Conservation (phyloP, 2,797 vertebrate genomes). For the Sebastes oblongus region DNA sequence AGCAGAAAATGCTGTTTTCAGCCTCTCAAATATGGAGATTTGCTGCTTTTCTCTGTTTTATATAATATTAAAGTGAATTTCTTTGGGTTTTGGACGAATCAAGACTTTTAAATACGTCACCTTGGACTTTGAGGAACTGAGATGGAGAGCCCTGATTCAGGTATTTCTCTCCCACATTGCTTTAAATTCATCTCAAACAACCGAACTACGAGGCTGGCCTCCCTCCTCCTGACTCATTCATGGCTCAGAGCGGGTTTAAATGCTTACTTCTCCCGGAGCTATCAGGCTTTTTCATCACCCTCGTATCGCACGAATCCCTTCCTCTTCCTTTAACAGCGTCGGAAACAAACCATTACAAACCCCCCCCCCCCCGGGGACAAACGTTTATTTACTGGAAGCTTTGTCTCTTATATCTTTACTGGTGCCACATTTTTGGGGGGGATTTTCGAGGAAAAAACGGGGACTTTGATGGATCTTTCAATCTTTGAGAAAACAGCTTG, state of each 20-base stretch:
- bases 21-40: no score
- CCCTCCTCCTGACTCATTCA: constrained; percentile 10
- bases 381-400: constrained; percentile 34
- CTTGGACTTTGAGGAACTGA: no score
- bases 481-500: not conserved
- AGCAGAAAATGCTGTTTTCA: no score
- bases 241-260: constrained; percentile 10
- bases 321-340: constrained; percentile 49
- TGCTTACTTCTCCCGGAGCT: constrained; percentile 33
- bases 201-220: not conserved
- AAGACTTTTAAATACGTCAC: no score
- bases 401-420: not conserved
- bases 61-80: no score
- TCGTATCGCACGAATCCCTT: constrained; percentile 51
- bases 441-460: not conserved
- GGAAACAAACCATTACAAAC: constrained; percentile 55
- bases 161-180: no score
- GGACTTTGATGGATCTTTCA: not conserved
- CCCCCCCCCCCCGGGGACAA: constrained; percentile 16
- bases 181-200: no score
- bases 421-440: not conserved
- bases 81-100: no score
- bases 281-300: constrained; percentile 58
- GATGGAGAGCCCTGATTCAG: no score
- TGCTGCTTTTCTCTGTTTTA: no score